phyloP scores from a whole-genome alignment of 2,888 invertebrate species.

The Brachypalpus laphriformis region DNA sequence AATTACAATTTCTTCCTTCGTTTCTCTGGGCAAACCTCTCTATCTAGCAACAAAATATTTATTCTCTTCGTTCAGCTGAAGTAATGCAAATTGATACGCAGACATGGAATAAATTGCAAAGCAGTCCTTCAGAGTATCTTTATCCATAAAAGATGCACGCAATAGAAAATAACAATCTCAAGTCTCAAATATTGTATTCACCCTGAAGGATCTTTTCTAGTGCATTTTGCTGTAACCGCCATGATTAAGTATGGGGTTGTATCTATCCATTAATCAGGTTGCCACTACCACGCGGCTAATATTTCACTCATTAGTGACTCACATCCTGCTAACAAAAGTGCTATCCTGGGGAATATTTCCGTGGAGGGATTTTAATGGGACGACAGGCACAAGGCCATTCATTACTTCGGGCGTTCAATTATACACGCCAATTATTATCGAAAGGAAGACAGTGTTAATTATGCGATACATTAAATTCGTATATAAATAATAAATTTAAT shows the following conservation, averaged over 20 bases:
- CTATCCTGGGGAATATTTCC: neutral
- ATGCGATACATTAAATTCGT: slow-evolving; percentile 2
- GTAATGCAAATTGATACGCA: slow-evolving; percentile 20
- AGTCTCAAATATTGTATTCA: neutral
- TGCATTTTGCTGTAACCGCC: neutral
- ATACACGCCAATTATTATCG: neutral
- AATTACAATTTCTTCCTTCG: neutral
- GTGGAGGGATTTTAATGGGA: slow-evolving; percentile 8
- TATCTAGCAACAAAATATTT: neutral
- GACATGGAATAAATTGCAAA: slow-evolving; percentile 14
- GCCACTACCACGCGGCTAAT: neutral
- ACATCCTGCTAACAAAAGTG: neutral
- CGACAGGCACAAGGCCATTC: neutral
- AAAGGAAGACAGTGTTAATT: slow-evolving; percentile 1
- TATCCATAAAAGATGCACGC: neutral
- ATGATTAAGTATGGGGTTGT: neutral
- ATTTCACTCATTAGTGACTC: slow-evolving; percentile 23
- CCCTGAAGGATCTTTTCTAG: neutral
- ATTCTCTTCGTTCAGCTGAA: slow-evolving; percentile 1
- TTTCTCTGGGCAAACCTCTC: too few species aligned
- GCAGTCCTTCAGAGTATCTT: neutral
- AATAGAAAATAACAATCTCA: neutral
- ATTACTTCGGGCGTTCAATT: slow-evolving; percentile 8
- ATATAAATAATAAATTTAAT: slow-evolving; percentile 9
- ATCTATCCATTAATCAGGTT: slow-evolving; percentile 1